phyloP scores from a whole-genome alignment of 2,888 invertebrate genomes.

The Macrophya annulata region DNA sequence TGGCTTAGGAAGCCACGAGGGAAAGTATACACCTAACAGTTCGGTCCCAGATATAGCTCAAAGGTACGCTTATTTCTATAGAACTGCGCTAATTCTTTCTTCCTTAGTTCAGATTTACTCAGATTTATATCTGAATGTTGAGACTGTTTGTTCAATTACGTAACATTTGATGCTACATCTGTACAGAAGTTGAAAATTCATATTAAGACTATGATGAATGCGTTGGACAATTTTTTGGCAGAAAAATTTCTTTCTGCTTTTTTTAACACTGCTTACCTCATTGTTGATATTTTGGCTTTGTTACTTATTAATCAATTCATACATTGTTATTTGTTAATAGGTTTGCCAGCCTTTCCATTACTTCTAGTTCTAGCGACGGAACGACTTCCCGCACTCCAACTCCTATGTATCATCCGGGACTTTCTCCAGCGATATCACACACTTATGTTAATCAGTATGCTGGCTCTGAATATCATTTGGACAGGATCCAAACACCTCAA shows the following conservation, averaged over 20 bases:
- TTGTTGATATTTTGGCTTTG: neutral
- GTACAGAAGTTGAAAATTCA: neutral
- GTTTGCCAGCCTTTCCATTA: conserved; percentile 86
- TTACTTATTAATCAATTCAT: neutral
- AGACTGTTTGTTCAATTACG: neutral
- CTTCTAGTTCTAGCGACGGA: conserved; percentile 73
- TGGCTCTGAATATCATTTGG: conserved; percentile 81
- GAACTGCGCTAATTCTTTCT: too few species aligned
- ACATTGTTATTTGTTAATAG: conserved; percentile 76
- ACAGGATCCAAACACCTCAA: conserved; percentile 79
- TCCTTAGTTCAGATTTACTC: too few species aligned
- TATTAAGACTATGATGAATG: neutral
- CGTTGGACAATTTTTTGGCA: neutral
- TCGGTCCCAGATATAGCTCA: conserved; percentile 84
- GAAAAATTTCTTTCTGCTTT: too few species aligned
- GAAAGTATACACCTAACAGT: conserved; percentile 89
- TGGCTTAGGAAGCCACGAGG: conserved; percentile 90
- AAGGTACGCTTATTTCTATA: conserved; percentile 75
- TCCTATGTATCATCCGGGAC: conserved; percentile 77
- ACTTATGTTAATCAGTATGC: conserved; percentile 83
- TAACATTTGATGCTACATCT: neutral
- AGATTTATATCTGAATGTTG: neutral
- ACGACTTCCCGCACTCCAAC: conserved; percentile 74
- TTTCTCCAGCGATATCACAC: conserved; percentile 80
- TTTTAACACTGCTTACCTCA: neutral